These are phyloP conservation scores for Acrobasis repandana DNA, from an alignment of 2,888 invertebrate genomes.

Conservation along the genomic window DNA sequence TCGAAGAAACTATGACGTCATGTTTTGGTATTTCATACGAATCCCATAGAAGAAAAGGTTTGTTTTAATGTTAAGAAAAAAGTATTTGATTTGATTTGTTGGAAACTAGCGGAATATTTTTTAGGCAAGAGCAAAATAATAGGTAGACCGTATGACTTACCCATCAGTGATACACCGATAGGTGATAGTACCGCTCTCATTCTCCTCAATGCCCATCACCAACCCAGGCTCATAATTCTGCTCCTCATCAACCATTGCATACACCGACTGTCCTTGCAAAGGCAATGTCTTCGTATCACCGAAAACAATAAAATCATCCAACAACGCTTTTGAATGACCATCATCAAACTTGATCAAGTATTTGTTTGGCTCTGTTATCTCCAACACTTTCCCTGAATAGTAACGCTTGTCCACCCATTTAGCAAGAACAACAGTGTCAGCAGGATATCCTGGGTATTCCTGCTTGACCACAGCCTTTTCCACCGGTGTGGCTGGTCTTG, in stretches of 20 bases:
- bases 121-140: too few relatives aligned
- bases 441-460: conserved; percentile 66
- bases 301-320: conserved; percentile 85
- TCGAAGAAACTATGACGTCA: too few relatives aligned
- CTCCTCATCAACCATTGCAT: conserved; percentile 79
- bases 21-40: too few relatives aligned
- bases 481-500: conserved; percentile 71
- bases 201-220: conserved; percentile 73
- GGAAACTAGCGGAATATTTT: too few relatives aligned
- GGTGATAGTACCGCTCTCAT: conserved; percentile 67
- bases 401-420: conserved; percentile 87
- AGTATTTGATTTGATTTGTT: too few relatives aligned
- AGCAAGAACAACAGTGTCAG: conserved; percentile 82
- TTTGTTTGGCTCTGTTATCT: conserved; percentile 82
- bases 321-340: conserved; percentile 81
- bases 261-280: conserved; percentile 79
- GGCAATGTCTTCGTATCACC: conserved; percentile 77
- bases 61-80: too few relatives aligned
- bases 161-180: conserved; percentile 78
- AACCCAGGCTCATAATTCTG: conserved; percentile 81
- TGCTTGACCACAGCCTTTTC: conserved; percentile 59
- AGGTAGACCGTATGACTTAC: conserved; percentile 45
- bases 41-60: too few relatives aligned
- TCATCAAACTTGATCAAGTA: conserved; percentile 86
- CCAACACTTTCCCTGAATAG: conserved; percentile 84